phyloP scores from a whole-genome alignment of 2,113 vertebrate species.

The Coreoperca whiteheadi region DNA sequence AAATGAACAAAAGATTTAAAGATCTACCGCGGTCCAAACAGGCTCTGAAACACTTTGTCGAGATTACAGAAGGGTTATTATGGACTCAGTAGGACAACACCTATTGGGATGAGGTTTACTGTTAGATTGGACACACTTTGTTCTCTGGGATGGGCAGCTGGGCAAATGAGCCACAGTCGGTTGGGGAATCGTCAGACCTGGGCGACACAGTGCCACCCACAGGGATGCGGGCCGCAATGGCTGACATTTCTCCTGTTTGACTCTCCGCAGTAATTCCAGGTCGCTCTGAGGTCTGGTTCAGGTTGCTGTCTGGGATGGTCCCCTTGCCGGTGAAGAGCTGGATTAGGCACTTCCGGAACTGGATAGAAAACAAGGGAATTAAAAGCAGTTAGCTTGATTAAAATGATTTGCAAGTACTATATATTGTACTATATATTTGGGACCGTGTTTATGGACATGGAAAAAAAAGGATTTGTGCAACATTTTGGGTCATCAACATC shows the following conservation, averaged over 20 bases:
- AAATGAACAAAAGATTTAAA: not conserved
- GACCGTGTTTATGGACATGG: not conserved
- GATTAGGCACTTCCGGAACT: constrained; percentile 91
- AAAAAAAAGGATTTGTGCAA: not conserved
- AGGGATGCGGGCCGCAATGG: constrained; percentile 76
- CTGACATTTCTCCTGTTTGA: constrained; percentile 83
- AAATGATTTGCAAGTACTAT: not conserved
- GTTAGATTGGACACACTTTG: constrained; percentile 83
- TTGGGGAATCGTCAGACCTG: constrained; percentile 74
- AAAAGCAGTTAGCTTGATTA: not conserved
- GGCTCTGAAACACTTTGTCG: constrained; percentile 4
- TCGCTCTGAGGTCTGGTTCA: constrained; percentile 81
- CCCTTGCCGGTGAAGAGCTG: constrained; percentile 84
- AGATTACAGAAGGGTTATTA: constrained; percentile 13
- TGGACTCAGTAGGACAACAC: constrained; percentile 5
- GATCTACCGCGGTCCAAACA: not conserved
- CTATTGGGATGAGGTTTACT: not conserved
- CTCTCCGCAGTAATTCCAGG: constrained; percentile 75
- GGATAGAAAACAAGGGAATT: constrained; percentile 42
- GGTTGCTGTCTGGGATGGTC: constrained; percentile 67
- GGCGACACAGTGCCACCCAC: constrained; percentile 49
- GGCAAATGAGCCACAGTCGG: constrained; percentile 72
- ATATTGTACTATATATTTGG: not conserved
- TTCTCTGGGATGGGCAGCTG: constrained; percentile 85
- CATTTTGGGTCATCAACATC: not conserved